Base-by-base conservation (phyloP, 2,888 invertebrate genomes). In the Agrilus mali region DNA sequence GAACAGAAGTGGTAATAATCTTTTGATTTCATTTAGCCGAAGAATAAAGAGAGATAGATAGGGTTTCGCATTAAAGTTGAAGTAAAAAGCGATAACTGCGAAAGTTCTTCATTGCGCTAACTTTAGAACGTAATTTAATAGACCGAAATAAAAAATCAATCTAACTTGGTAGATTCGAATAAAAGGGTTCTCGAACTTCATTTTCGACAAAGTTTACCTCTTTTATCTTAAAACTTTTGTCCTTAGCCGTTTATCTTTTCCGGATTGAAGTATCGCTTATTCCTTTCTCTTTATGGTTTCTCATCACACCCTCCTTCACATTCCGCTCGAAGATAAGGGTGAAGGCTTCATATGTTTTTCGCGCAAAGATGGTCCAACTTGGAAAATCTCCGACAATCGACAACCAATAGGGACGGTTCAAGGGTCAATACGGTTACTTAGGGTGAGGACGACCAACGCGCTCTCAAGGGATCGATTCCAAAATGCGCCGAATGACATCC, bases 381-480 rank as follows among this genome's bases (percentile, higher is more conserved):
- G 31, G 43, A 46, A 42, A 43, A 43, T 43, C 47, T 16, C 36
- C 45, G 46, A 41, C 44, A 44, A 50, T 50, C 46, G 50, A 48
- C 50, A 48, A 45, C 50, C 50, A 46, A 27, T 27, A 27, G 27
- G 27, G 27, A 27, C 10, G 27, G 27, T 27, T 27, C 27, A 27
- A 27, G 27, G 27, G 27, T 27, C 27, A 27, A 50, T 50, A 43
- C 46, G 46, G 43, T 49, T 45, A 46, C 40, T 22, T 37, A 22
- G 37, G 20, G 22, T 36, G 43, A 35, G 42, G 33, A 27, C 10
- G 42, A 27, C 27, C 27, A 27, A 27, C 27, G 8, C 10, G 8
- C 27, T 4, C 27, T 27, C 10, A n/a, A n/a, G 27, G 27, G 27
- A 27, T 27, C 27, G 27, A 27, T 27, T 27, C 27, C 5, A 27